A percentile compares a stretch with the other conserved stretches of the same genome.
Evolutionary conservation across 2,797 vertebrate genomes (phyloP).

Genomic region (Paguma larvata): DNA sequence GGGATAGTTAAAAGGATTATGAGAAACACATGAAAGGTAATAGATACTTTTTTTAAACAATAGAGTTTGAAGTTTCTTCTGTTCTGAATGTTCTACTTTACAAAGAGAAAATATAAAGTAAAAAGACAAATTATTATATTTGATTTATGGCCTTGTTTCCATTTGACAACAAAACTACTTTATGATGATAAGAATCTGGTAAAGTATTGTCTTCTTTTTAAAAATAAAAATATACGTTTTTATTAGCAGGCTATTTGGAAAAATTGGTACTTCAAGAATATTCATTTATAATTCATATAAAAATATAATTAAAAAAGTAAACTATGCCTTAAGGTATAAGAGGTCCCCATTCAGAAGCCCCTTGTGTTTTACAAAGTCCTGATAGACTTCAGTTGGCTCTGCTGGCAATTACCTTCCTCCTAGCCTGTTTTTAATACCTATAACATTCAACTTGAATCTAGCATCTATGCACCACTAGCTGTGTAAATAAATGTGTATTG

Average conservation of each 20-base stretch:
- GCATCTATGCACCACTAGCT: background rate
- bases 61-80: constrained; percentile 60
- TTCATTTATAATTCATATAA: constrained; percentile 17
- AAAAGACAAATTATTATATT: constrained; percentile 51
- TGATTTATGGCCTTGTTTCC: background rate
- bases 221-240: background rate
- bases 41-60: constrained; percentile 45
- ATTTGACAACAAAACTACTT: constrained; percentile 26
- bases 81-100: constrained; percentile 69
- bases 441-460: background rate
- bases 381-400: background rate
- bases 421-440: background rate
- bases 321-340: background rate
- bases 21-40: constrained; percentile 68
- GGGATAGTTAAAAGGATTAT: constrained; percentile 51
- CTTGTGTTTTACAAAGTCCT: background rate
- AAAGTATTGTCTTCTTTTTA: constrained; percentile 50
- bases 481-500: background rate
- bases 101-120: constrained; percentile 70
- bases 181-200: constrained; percentile 23
- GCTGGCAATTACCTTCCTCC: background rate
- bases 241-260: constrained; percentile 2
- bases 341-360: background rate
- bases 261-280: background rate
- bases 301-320: constrained; percentile 27